Evolutionary conservation across 2,797 vertebrate genomes (phyloP).

Genomic region (Sebastes hopkinsi): DNA sequence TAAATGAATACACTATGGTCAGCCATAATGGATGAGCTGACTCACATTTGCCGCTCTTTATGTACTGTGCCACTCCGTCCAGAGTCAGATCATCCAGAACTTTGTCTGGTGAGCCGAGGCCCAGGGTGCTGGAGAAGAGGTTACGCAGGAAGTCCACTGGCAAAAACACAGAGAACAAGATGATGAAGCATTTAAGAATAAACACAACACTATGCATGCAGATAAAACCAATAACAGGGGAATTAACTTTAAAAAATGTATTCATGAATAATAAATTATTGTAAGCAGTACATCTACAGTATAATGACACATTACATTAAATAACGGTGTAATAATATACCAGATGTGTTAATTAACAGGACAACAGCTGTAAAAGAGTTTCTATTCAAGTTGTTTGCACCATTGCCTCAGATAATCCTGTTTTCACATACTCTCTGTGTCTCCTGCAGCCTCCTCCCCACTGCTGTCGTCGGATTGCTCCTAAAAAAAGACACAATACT

Average conservation of each 20-base stretch:
- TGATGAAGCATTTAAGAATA: not conserved
- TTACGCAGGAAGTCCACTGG: constrained; percentile 92
- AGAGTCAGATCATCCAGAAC: constrained; percentile 90
- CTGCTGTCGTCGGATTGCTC: constrained; percentile 82
- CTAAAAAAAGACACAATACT: constrained; percentile 39
- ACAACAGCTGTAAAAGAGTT: not conserved
- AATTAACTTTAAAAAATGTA: not conserved
- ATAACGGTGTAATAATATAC: not conserved
- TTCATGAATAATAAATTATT: not conserved
- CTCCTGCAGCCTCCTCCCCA: constrained; percentile 82
- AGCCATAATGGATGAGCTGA: not conserved
- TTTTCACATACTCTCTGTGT: constrained; percentile 81
- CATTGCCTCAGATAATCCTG: not conserved
- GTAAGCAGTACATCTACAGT: not conserved
- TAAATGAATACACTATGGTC: not conserved
- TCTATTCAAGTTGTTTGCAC: not conserved
- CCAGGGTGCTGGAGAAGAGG: constrained; percentile 87
- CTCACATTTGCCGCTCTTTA: constrained; percentile 90
- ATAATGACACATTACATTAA: not conserved
- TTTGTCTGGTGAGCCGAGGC: constrained; percentile 84
- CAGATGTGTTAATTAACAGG: not conserved
- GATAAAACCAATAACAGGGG: not conserved
- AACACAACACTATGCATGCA: not conserved
- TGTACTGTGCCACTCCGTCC: constrained; percentile 86
- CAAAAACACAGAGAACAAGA: constrained; percentile 9